Conservation (phyloP, 2,113 vertebrate species). For the Microcebus jonahi region DNA sequence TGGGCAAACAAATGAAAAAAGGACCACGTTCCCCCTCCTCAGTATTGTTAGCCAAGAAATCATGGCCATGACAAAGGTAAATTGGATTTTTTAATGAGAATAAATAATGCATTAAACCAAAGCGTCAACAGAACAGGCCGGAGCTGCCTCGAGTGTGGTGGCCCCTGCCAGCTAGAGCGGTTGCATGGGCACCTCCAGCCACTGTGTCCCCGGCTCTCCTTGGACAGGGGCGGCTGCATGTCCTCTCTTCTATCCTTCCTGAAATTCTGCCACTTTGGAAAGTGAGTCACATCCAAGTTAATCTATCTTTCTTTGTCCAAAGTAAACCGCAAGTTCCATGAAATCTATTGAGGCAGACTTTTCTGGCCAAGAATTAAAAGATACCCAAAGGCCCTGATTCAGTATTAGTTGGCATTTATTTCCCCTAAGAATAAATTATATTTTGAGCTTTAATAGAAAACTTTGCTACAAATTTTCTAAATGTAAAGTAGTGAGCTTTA, state of each 20-base stretch:
- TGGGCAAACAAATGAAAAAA: neutral
- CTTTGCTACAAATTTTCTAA: neutral
- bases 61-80: neutral
- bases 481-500: neutral
- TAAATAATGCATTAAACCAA: neutral
- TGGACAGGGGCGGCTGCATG: rapidly evolving
- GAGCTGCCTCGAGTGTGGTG: rapidly evolving
- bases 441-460: neutral
- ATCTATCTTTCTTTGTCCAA: neutral
- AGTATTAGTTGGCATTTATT: neutral
- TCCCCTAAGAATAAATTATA: neutral
- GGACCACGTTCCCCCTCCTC: neutral
- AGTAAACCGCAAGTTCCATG: neutral
- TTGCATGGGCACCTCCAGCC: rapidly evolving
- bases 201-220: rapidly evolving
- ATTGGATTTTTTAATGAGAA: neutral
- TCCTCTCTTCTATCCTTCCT: rapidly evolving
- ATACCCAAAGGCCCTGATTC: neutral
- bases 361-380: neutral
- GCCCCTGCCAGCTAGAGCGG: rapidly evolving
- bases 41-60: neutral
- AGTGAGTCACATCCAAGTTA: neutral
- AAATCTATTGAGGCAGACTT: neutral
- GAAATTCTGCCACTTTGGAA: neutral
- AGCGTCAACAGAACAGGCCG: neutral